A percentile compares a stretch with the other conserved stretches of the same genome.
Evolutionary conservation across 53 echinoderm and acorn worm species (phyloP).

Genomic region (Luidia sarsii): DNA sequence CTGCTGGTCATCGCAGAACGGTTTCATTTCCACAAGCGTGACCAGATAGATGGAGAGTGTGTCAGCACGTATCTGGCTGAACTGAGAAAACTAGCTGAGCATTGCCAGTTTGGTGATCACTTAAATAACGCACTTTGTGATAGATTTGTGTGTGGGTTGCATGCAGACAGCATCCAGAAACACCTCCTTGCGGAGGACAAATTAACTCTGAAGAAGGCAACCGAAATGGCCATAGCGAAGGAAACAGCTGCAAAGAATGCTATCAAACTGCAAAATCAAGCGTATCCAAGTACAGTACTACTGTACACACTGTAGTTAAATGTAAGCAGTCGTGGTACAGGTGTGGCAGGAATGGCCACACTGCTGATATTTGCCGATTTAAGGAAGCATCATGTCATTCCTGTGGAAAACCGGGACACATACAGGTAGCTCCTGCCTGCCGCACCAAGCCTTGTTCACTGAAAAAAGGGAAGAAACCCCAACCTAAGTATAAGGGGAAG

Average conservation of each 20-base stretch:
- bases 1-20: slow-evolving; percentile 21
- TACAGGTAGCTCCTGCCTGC: slow-evolving; percentile 9
- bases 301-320: background rate
- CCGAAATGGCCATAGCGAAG: slow-evolving; percentile 31
- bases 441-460: slow-evolving; percentile 1
- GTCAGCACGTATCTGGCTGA: slow-evolving; percentile 26
- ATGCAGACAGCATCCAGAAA: no score
- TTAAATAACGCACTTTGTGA: no score
- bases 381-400: slow-evolving; percentile 13
- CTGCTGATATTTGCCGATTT: slow-evolving; percentile 14
- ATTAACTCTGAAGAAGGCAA: slow-evolving; percentile 29
- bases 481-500: slow-evolving; percentile 9
- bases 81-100: background rate
- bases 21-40: slow-evolving; percentile 14
- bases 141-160: no score
- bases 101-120: slow-evolving; percentile 21
- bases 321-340: slow-evolving; percentile 12
- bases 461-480: background rate
- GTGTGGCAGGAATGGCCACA: slow-evolving; percentile 4
- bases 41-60: slow-evolving; percentile 1
- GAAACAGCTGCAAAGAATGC: slow-evolving; percentile 32
- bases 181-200: slow-evolving; percentile 19
- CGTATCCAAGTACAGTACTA: background rate
- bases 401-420: slow-evolving; percentile 20
- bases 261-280: slow-evolving; percentile 6